Evolutionary conservation across 1,140 invertebrate genomes (phyloP).

Genomic region (Eupeodes corollae): DNA sequence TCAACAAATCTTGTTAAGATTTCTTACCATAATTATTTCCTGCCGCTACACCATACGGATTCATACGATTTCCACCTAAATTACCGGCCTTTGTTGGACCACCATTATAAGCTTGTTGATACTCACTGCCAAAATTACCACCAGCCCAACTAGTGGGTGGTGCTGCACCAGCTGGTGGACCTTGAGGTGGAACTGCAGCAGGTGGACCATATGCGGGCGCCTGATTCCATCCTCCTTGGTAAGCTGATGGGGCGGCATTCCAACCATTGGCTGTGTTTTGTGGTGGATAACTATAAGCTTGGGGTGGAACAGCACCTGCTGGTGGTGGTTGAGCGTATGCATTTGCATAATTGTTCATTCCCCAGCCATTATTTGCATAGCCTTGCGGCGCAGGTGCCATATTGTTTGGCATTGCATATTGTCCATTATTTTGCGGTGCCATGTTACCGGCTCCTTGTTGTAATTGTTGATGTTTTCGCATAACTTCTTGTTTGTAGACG

Average conservation of each 20-base stretch:
- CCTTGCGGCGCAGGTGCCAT: background rate
- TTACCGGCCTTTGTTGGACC: conserved; percentile 50
- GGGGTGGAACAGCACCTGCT: background rate
- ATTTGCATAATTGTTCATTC: conserved; percentile 21
- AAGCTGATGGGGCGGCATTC: background rate
- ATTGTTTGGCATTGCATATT: conserved; percentile 14
- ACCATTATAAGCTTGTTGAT: conserved; percentile 58
- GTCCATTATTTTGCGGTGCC: background rate
- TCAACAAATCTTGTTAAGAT: too few relatives aligned
- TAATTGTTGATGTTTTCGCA: conserved; percentile 29
- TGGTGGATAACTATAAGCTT: too few relatives aligned
- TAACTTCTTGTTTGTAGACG: conserved; percentile 53
- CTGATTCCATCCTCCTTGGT: conserved; percentile 17
- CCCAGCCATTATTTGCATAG: conserved; percentile 5
- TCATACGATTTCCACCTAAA: conserved; percentile 40
- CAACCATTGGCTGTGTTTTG: conserved; percentile 2
- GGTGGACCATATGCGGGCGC: conserved; percentile 6
- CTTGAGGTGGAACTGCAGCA: background rate
- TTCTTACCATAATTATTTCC: conserved; percentile 10
- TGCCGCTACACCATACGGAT: conserved; percentile 22
- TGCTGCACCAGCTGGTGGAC: background rate
- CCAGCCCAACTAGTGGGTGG: conserved; percentile 4
- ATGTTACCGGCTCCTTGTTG: background rate
- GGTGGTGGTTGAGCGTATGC: conserved; percentile 4
- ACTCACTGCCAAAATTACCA: conserved; percentile 54